Percentiles rank a stretch among this genome's conserved stretches.
phyloP scores from a whole-genome alignment of 2,113 vertebrate species.

The Tamias sibiricus region DNA sequence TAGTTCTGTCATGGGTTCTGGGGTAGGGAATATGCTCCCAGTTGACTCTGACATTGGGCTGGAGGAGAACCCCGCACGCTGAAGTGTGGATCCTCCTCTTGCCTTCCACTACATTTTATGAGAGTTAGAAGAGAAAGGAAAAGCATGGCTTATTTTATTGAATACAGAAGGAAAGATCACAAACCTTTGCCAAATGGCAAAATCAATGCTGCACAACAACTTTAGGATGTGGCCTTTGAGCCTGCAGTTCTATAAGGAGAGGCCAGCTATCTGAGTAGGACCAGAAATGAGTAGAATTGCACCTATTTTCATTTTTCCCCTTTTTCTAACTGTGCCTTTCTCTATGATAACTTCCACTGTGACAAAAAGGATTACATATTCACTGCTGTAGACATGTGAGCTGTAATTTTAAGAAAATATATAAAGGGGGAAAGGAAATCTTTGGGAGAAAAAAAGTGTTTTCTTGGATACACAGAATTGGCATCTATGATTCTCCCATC shows the following conservation, averaged over 20 bases:
- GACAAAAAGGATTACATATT: not conserved
- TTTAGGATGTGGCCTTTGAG: not conserved
- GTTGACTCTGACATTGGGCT: not conserved
- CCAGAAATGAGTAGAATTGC: not conserved
- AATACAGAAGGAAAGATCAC: not conserved
- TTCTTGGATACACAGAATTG: not conserved
- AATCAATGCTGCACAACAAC: not conserved
- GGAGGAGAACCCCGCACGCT: not conserved
- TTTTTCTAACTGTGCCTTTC: not conserved
- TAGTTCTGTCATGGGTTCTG: not conserved
- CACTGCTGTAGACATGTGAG: not conserved
- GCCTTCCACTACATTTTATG: not conserved
- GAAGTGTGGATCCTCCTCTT: not conserved
- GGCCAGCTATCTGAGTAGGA: not conserved
- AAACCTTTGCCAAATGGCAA: not conserved
- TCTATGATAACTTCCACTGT: not conserved
- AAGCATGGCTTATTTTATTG: not conserved
- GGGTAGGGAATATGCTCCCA: not conserved
- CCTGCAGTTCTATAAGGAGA: not conserved
- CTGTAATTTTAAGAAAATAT: not conserved
- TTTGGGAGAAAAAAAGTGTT: not conserved
- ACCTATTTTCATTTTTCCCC: not conserved
- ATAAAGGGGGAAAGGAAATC: not conserved
- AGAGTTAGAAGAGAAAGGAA: constrained; percentile 19
- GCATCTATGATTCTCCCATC: not conserved